Base-by-base conservation (phyloP, 2,797 vertebrate genomes). In the Thalassophryne amazonica region DNA sequence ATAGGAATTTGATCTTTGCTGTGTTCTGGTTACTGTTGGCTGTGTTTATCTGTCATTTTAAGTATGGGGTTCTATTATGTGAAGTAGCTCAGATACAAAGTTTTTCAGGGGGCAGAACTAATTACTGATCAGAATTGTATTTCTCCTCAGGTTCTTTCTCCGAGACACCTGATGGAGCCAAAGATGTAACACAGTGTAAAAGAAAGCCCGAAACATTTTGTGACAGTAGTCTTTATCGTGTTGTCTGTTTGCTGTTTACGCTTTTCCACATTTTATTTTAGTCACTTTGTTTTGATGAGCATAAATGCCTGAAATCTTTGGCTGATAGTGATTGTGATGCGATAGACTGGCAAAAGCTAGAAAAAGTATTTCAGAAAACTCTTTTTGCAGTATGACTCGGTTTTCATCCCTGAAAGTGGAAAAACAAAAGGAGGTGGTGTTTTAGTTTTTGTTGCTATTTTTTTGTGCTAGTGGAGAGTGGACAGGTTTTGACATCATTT, bases 41-140 rank as follows among this genome's bases (percentile, higher is more conserved):
- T 51, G 76, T 83, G 60, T 75, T 78, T 76, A 42, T 63, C 37
- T 79, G 68, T 83, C 57, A 22, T 68, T 76, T 68, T 71, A 31
- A 70, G 60, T 64, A 72, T 73, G 59, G 62, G 60, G 32, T 69
- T 66, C 36, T 60, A 53, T 62, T 73, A 43, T 71, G 74, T 63
- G 54, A 76, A 65, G 55, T 78, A 73, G 60, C 42, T 72, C 31
- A 50, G 50, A 50, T 51, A 68, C 29, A 8, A 31, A 6, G 30
- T 36, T 61, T 60, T 69, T 52, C 10, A 12, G 19, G 7, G n/a
- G 52, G 49, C 36, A 24, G 31, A 52, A 37, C 47, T 60, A 68
- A 73, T 75, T 69, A 57, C 23, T 34, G 41, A 77, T 78, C 48
- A 46, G 53, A 74, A 42, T 60, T 53, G 32, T 52, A 47, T 75